Conservation (phyloP, 1,140 invertebrate genomes). For the Formica exsecta region DNA sequence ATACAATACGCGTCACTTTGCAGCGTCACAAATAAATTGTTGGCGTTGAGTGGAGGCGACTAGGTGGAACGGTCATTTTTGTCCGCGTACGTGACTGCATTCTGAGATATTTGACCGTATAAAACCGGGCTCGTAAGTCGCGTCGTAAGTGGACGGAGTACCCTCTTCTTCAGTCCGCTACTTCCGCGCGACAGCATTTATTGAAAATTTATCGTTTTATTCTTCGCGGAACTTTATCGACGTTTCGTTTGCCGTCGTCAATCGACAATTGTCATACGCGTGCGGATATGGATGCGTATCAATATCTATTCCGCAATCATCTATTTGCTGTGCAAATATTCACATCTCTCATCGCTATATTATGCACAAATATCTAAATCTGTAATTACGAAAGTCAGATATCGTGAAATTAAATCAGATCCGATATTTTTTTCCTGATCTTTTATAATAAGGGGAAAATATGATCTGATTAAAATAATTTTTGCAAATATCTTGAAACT, state of each 20-base stretch:
- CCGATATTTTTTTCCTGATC: too few relatives aligned
- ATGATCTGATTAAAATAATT: too few relatives aligned
- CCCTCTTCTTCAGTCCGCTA: conserved; percentile 45
- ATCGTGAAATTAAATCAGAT: too few relatives aligned
- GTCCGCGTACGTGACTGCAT: conserved; percentile 78
- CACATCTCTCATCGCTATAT: background rate
- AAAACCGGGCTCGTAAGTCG: conserved; percentile 56
- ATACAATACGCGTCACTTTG: conserved; percentile 75
- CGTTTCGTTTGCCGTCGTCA: conserved; percentile 56
- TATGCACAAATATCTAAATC: background rate
- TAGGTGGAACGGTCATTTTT: conserved; percentile 75
- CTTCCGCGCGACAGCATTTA: conserved; percentile 52
- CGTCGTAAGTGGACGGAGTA: conserved; percentile 30
- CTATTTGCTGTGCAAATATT: background rate
- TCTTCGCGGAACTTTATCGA: conserved; percentile 67
- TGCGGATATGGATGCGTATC: background rate
- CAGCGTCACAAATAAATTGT: conserved; percentile 80
- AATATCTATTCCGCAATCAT: conserved; percentile 3
- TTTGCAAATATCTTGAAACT: too few relatives aligned
- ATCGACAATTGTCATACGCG: conserved; percentile 18
- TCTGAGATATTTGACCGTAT: conserved; percentile 70
- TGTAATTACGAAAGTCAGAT: too few relatives aligned
- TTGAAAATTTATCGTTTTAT: conserved; percentile 75
- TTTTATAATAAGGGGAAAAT: too few relatives aligned
- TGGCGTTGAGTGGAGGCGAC: conserved; percentile 71